Percentiles rank a stretch among this genome's conserved stretches.
Evolutionary conservation across 1,140 invertebrate species (phyloP).

Genomic region (Pantala flavescens): DNA sequence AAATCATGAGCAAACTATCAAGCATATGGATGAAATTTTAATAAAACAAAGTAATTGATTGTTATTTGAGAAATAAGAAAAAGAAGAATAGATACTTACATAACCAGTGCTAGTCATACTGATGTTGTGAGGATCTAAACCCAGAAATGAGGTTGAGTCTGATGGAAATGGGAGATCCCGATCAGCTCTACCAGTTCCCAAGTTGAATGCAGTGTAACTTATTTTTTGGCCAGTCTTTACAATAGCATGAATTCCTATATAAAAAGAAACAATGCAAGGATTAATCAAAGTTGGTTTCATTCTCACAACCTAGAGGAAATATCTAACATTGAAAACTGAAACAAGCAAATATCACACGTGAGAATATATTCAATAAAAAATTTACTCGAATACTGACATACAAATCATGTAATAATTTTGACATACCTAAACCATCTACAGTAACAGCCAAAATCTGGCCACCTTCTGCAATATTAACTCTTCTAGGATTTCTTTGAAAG

Average conservation of each 20-base stretch:
- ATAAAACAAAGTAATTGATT: background rate
- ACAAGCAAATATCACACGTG: too few species aligned
- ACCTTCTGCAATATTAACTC: conserved; percentile 56
- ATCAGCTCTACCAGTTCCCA: conserved; percentile 76
- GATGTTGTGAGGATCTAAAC: conserved; percentile 62
- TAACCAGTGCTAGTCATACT: conserved; percentile 78
- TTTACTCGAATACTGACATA: background rate
- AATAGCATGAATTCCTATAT: conserved; percentile 74
- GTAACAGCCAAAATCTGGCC: conserved; percentile 74
- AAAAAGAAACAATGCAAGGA: conserved; percentile 34
- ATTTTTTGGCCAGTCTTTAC: conserved; percentile 63
- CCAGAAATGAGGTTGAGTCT: conserved; percentile 66
- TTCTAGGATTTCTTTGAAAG: conserved; percentile 79
- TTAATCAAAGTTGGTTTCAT: too few species aligned
- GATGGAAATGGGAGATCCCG: conserved; percentile 85
- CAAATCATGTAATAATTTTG: background rate
- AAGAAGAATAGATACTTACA: conserved; percentile 40
- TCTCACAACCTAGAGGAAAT: too few species aligned
- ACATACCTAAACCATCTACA: conserved; percentile 53
- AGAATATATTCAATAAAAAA: too few species aligned
- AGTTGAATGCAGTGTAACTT: conserved; percentile 74
- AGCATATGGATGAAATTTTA: conserved; percentile 17
- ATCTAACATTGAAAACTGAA: too few species aligned
- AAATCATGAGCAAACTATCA: conserved; percentile 25
- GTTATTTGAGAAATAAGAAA: too few species aligned